Base-by-base conservation (phyloP, 1,140 invertebrate genomes). In the Heliothis virescens region DNA sequence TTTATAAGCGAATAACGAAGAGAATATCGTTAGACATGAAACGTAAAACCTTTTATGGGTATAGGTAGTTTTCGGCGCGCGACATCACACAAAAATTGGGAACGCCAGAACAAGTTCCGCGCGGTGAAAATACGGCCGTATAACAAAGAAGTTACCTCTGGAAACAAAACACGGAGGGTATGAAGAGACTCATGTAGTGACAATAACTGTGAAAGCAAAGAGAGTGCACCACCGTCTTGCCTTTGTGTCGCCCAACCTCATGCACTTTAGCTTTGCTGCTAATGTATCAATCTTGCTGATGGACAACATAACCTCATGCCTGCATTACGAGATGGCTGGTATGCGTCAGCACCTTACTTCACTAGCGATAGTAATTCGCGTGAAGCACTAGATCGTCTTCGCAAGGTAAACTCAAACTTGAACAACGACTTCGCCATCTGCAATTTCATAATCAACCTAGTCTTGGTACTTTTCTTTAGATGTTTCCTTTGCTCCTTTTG, bases 281-380 rank as follows among this genome's bases (percentile, higher is more conserved):
- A 87, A 84, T 79, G 81, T 86, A 85, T 85, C 88, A 90, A 89
- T 91, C 86, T 87, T 77, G 74, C 81, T 90, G 84, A 89, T 88
- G 87, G 79, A 59, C 18, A 74, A 60, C 21, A 57, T 41, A 41
- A 41, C 34, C 9, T 41, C 34, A 41, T 41, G 34, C 34, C 34
- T 41, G 34, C 34, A 41, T 41, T 41, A 41, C 34, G 1, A 41
- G 34, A 41, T 41, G 34, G 9, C 34, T 9, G 3, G 34, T 41
- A 9, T 41, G 34, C 9, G 34, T 41, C 9, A 41, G 34, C 34
- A 41, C 34, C 34, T 41, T 41, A 41, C 9, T 9, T 5, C 34
- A 9, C 34, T 41, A 41, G 3, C 3, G 34, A 34, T 34, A 3
- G 9, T 41, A 5, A 41, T 41, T 41, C 34, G 5, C 3, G 34